phyloP scores from a whole-genome alignment of 23 tunicate genomes.

The Oikopleura dioica region DNA sequence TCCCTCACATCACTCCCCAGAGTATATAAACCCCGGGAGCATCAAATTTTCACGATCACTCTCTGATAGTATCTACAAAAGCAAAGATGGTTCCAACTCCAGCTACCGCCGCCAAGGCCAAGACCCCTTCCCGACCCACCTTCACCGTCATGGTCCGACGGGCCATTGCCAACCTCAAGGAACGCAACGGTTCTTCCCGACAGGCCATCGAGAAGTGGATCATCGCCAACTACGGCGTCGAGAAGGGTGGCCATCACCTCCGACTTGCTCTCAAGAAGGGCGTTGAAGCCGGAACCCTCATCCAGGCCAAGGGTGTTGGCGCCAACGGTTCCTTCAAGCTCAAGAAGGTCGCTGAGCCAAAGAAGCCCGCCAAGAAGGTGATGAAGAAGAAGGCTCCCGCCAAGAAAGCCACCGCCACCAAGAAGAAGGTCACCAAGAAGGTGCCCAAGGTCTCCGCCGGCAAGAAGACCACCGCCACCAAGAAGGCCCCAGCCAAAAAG shows the following conservation, averaged over 20 bases:
- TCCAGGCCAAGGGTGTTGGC: not conserved
- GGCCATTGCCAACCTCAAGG: not conserved
- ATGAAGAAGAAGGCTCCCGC: not conserved
- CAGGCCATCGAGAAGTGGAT: not conserved
- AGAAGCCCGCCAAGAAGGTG: constrained; percentile 6
- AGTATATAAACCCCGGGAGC: too few species aligned
- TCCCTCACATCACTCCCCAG: too few species aligned
- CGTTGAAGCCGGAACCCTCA: not conserved
- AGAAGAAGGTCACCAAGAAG: not conserved
- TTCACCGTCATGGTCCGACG: not conserved
- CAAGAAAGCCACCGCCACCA: not conserved
- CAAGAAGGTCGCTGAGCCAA: not conserved
- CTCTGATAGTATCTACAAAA: too few species aligned
- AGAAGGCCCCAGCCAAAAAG: not conserved
- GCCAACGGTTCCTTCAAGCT: not conserved
- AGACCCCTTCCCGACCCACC: not conserved
- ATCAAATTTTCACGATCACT: too few species aligned
- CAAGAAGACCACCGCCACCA: not conserved
- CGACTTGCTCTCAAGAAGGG: not conserved
- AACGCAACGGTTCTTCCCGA: not conserved
- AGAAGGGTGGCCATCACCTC: not conserved
- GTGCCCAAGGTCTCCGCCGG: not conserved
- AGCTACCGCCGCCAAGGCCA: too few species aligned
- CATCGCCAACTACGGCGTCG: not conserved
- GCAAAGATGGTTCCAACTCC: too few species aligned